phyloP scores from a whole-genome alignment of 2,113 vertebrate species.

The Candoia aspera region DNA sequence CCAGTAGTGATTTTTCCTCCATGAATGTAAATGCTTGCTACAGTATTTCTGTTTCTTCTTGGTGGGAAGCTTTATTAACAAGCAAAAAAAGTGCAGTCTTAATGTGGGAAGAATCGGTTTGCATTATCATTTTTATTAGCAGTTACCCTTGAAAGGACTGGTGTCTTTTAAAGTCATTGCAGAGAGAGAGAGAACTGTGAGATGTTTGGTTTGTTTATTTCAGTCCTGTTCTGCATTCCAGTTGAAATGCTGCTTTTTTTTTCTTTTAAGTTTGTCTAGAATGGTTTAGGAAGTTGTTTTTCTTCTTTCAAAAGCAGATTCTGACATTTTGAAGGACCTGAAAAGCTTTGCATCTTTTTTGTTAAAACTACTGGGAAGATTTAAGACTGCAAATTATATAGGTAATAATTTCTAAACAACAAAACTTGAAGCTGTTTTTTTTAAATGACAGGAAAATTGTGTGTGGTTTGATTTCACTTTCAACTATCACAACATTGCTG shows the following conservation, averaged over 20 bases:
- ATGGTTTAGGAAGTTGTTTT: accelerated
- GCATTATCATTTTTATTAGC: neutral
- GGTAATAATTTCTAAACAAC: neutral
- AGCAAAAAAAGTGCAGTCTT: neutral
- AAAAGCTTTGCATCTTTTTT: slow-evolving; percentile 8
- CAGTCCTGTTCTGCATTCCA: neutral
- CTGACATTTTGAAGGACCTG: neutral
- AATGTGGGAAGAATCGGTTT: neutral
- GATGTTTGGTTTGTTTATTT: neutral
- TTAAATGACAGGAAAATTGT: neutral
- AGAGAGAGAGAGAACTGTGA: neutral
- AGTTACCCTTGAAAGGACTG: accelerated
- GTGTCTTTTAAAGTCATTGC: neutral
- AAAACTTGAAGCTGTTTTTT: neutral
- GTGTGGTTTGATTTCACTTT: neutral
- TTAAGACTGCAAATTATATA: accelerated
- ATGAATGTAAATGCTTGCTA: accelerated
- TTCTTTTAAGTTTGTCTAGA: neutral
- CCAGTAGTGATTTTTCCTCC: neutral
- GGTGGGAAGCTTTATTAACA: neutral
- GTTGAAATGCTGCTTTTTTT: accelerated
- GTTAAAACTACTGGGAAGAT: slow-evolving; percentile 9
- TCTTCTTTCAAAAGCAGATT: neutral
- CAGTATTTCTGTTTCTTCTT: neutral
- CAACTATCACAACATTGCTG: neutral